These are phyloP conservation scores for Thera obeliscata DNA, from an alignment of 2,888 invertebrate species.

Conservation along the genomic window DNA sequence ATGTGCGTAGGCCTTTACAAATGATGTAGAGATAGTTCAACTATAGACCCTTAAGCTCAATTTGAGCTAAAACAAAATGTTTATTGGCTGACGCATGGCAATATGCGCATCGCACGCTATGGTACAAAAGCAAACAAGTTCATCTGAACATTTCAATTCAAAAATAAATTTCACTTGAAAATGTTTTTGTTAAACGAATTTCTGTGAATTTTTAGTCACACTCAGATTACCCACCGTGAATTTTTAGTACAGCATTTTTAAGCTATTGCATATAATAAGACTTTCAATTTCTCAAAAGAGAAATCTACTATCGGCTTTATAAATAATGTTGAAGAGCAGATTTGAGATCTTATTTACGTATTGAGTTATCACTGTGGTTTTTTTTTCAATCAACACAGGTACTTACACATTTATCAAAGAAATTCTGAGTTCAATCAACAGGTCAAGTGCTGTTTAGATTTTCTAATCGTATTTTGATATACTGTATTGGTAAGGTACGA, in stretches of 20 bases:
- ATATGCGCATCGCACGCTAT: too few species aligned
- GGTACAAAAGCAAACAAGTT: too few species aligned
- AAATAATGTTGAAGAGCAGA: constrained; percentile 26
- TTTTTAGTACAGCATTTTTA: background rate
- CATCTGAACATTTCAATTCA: too few species aligned
- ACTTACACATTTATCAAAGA: constrained; percentile 34
- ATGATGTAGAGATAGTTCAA: too few species aligned
- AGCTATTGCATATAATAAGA: constrained; percentile 2
- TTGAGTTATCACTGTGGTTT: constrained; percentile 32
- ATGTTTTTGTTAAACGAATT: too few species aligned
- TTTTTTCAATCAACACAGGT: constrained; percentile 28
- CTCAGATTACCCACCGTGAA: background rate
- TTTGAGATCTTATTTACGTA: constrained; percentile 18
- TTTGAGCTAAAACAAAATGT: too few species aligned
- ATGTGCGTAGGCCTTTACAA: too few species aligned
- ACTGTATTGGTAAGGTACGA: background rate
- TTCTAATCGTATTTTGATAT: constrained; percentile 42
- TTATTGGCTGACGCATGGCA: too few species aligned
- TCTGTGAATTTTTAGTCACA: background rate
- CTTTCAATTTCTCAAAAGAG: constrained; percentile 26
- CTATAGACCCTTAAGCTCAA: too few species aligned
- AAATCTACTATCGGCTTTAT: constrained; percentile 14
- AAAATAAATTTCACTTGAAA: too few species aligned
- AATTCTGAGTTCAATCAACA: constrained; percentile 40
- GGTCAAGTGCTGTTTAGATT: constrained; percentile 51